A percentile compares a stretch with the other conserved stretches of the same genome.
phyloP scores from a whole-genome alignment of 2,113 vertebrate species.

The Plestiodon gilberti region DNA sequence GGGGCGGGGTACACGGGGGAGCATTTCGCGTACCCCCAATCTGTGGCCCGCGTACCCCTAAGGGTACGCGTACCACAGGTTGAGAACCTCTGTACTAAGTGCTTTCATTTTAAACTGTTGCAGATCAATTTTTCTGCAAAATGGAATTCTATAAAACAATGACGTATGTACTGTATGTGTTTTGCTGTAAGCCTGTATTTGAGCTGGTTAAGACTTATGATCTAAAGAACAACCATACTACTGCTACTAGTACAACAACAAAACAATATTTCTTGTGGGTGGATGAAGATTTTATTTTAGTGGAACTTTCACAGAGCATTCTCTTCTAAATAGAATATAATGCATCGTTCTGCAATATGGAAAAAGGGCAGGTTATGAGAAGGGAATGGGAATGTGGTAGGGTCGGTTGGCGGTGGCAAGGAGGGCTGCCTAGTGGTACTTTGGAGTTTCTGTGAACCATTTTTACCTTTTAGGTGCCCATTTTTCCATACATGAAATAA shows the following conservation, averaged over 20 bases:
- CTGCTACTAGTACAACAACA: not conserved
- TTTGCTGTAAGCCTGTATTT: not conserved
- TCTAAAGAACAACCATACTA: not conserved
- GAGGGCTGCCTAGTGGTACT: no score
- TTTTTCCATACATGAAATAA: not conserved
- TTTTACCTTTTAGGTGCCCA: not conserved
- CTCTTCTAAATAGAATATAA: not conserved
- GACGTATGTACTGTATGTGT: not conserved
- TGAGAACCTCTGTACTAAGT: no score
- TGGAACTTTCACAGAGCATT: slow-evolving; percentile 15
- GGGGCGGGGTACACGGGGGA: no score
- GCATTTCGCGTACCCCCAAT: no score
- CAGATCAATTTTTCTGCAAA: not conserved
- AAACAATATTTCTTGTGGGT: not conserved
- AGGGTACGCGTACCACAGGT: no score
- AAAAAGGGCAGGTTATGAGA: not conserved
- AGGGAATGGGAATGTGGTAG: not conserved
- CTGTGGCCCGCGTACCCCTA: no score
- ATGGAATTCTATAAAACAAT: slow-evolving; percentile 17
- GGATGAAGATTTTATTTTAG: not conserved
- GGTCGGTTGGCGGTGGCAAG: no score
- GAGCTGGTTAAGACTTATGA: not conserved
- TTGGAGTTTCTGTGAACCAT: not conserved
- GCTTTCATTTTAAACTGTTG: not conserved
- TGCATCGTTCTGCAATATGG: not conserved